phyloP scores from a whole-genome alignment of 2,888 invertebrate species.

The Tryphoninae sp. region DNA sequence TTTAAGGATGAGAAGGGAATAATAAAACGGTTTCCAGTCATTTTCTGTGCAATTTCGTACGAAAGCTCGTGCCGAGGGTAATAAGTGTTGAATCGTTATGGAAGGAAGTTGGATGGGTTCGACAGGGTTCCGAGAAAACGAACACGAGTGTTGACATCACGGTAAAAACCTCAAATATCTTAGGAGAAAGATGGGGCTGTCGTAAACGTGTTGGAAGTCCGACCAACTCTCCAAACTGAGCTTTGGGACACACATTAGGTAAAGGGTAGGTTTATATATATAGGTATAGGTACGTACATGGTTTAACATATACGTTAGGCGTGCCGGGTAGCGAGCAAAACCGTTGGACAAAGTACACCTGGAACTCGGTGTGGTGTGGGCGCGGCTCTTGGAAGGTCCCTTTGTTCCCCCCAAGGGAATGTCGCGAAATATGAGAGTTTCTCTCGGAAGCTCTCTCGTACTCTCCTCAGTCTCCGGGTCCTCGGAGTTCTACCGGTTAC shows the following conservation, averaged over 20 bases:
- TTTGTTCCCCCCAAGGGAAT: slow-evolving; percentile 64
- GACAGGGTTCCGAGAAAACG: slow-evolving; percentile 3
- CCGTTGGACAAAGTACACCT: slow-evolving; percentile 58
- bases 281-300: slow-evolving; percentile 37
- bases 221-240: slow-evolving; percentile 46
- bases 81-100: no score
- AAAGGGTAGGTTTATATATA: slow-evolving; percentile 6
- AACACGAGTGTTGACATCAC: neutral
- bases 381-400: slow-evolving; percentile 55
- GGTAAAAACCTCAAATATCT: slow-evolving; percentile 24
- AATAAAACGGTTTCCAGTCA: no score
- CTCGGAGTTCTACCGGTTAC: slow-evolving; percentile 14
- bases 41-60: no score
- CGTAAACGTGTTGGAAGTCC: slow-evolving; percentile 8
- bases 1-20: no score
- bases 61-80: no score
- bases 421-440: slow-evolving; percentile 71
- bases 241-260: slow-evolving; percentile 47
- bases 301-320: slow-evolving; percentile 53
- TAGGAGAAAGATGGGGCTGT: neutral
- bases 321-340: slow-evolving; percentile 45
- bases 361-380: slow-evolving; percentile 51
- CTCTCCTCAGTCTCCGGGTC: slow-evolving; percentile 37
- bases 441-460: slow-evolving; percentile 49
- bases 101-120: neutral